Evolutionary conservation across 2,888 invertebrate species (phyloP).

Genomic region (Trissolcus brochymenae): DNA sequence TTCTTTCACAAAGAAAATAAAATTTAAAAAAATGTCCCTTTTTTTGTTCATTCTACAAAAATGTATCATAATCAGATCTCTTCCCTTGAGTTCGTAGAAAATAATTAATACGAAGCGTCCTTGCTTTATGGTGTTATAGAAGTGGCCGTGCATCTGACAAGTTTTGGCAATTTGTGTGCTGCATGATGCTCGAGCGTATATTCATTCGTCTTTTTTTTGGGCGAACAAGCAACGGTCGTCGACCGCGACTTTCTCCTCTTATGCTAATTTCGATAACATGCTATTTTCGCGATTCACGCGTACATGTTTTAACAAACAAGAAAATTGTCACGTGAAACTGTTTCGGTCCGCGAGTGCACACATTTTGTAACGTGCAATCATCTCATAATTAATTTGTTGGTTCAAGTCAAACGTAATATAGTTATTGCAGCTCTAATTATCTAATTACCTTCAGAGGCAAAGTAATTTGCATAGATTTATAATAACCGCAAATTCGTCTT

Average conservation of each 20-base stretch:
- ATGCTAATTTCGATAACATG: conserved; percentile 74
- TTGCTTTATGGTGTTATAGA: too few species aligned
- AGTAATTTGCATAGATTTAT: too few species aligned
- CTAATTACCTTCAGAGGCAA: too few species aligned
- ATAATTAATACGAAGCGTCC: too few species aligned
- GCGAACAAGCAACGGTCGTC: conserved; percentile 62
- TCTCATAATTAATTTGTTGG: too few species aligned
- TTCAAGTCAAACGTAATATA: too few species aligned
- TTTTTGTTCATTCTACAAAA: too few species aligned
- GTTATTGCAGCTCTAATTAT: too few species aligned
- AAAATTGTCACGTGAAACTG: conserved; percentile 19
- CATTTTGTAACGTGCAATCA: too few species aligned
- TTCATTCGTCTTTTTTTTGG: conserved; percentile 58
- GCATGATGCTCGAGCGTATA: conserved; percentile 55
- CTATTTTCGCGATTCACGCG: conserved; percentile 64
- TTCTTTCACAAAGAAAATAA: too few species aligned
- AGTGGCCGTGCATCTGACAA: conserved; percentile 20
- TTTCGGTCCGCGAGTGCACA: not conserved
- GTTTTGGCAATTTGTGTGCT: conserved; percentile 54
- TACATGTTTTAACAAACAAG: conserved; percentile 44
- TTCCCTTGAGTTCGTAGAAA: not conserved
- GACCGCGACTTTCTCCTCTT: conserved; percentile 74
- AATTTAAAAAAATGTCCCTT: too few species aligned
- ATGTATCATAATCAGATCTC: not conserved
- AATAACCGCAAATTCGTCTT: too few species aligned